phyloP scores from a whole-genome alignment of 1,140 invertebrate species.

The Oppia nitens region DNA sequence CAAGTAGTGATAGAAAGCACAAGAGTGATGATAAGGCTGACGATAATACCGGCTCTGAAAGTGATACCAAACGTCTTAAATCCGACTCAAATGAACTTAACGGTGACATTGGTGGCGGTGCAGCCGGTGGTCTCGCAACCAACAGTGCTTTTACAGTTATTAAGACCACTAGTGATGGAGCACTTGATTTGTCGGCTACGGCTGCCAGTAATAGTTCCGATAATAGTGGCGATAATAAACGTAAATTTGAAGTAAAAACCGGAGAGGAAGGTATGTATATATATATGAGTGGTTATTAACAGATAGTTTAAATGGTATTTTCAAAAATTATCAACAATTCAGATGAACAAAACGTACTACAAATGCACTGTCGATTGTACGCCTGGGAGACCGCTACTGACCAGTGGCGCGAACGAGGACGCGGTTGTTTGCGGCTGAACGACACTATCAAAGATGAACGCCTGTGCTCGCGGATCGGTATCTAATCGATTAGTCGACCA shows the following conservation, averaged over 20 bases:
- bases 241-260: conserved; percentile 18
- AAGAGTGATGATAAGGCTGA: conserved; percentile 1
- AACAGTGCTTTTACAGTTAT: neutral
- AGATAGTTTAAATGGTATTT: neutral
- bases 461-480: conserved; percentile 44
- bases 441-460: conserved; percentile 40
- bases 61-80: neutral
- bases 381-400: conserved; percentile 53
- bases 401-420: conserved; percentile 72
- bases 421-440: conserved; percentile 71
- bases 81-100: neutral
- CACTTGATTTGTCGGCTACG: neutral
- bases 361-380: conserved; percentile 78
- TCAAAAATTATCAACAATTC: neutral
- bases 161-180: neutral
- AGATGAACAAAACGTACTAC: conserved; percentile 24
- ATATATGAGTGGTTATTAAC: neutral
- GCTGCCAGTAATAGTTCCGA: neutral
- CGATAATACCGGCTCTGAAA: neutral
- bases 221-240: conserved; percentile 2
- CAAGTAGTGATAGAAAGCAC: neutral
- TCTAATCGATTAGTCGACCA: neutral
- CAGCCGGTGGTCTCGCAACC: neutral
- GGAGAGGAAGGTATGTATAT: conserved; percentile 18
- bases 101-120: neutral